These are phyloP conservation scores for Ptilodon capucinus DNA, from an alignment of 2,888 invertebrate species.

Conservation along the genomic window DNA sequence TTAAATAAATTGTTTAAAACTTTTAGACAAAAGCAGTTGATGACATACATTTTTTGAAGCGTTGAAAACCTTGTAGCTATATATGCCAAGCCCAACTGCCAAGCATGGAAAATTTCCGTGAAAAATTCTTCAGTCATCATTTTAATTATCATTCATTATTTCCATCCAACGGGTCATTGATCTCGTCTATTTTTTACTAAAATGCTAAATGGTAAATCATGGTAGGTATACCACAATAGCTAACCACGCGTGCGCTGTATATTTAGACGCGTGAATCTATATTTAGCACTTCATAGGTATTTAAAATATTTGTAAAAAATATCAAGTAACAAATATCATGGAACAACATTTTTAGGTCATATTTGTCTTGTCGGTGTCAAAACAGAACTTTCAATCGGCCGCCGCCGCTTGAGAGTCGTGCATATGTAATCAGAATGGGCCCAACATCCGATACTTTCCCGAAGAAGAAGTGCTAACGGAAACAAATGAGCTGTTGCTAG, in stretches of 20 bases:
- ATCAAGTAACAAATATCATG: slow-evolving; percentile 16
- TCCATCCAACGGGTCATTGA: slow-evolving; percentile 14
- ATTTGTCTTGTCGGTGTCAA: slow-evolving; percentile 52
- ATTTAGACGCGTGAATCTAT: slow-evolving; percentile 44
- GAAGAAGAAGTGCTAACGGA: slow-evolving; percentile 74
- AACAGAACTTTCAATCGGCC: slow-evolving; percentile 33
- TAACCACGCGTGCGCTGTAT: slow-evolving; percentile 20
- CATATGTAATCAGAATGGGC: slow-evolving; percentile 63
- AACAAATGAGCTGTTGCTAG: slow-evolving; percentile 75
- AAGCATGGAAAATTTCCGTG: too few relatives aligned
- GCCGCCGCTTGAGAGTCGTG: slow-evolving; percentile 50
- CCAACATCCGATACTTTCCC: slow-evolving; percentile 69
- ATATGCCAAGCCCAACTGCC: too few relatives aligned
- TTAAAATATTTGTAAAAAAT: slow-evolving; percentile 48
- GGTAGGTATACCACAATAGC: slow-evolving; percentile 37
- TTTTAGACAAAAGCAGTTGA: too few relatives aligned
- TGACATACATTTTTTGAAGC: too few relatives aligned
- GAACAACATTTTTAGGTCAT: slow-evolving; percentile 9
- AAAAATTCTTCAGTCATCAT: neutral
- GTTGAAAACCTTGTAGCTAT: too few relatives aligned
- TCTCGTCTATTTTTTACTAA: slow-evolving; percentile 20
- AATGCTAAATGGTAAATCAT: slow-evolving; percentile 48
- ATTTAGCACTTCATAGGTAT: slow-evolving; percentile 48
- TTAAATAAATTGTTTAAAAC: too few relatives aligned
- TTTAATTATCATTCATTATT: neutral